Evolutionary conservation across 2,888 invertebrate genomes (phyloP).

Genomic region (Mactromeris polynyma): DNA sequence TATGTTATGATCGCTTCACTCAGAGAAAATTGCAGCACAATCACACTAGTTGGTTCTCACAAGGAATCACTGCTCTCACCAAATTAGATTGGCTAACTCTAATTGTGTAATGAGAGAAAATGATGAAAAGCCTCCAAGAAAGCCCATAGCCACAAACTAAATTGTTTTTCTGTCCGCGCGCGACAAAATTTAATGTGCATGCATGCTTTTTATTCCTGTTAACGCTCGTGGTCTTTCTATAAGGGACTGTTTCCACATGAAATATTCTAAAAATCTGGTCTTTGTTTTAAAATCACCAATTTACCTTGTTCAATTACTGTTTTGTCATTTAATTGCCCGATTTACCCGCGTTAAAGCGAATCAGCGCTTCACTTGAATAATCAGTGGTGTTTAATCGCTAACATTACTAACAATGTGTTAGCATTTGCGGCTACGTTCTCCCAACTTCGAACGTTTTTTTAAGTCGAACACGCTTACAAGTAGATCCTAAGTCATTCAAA

Average conservation of each 20-base stretch:
- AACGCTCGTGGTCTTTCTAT: not conserved
- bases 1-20: not conserved
- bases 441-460: no score
- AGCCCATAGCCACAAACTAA: not conserved
- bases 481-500: no score
- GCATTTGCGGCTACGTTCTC: no score
- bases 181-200: not conserved
- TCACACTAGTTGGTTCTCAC: not conserved
- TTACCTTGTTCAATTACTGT: not conserved
- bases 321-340: not conserved
- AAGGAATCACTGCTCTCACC: not conserved
- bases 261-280: not conserved
- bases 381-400: not conserved
- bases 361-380: not conserved
- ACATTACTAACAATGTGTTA: not conserved
- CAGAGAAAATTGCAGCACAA: not conserved
- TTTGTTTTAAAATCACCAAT: not conserved
- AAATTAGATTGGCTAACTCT: conserved; percentile 27
- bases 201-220: not conserved
- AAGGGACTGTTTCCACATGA: not conserved
- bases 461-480: no score
- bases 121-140: conserved; percentile 3
- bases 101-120: conserved; percentile 30
- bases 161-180: not conserved
- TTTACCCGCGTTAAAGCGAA: not conserved